A percentile compares a stretch with the other conserved stretches of the same genome.
Conservation (phyloP, 2,113 vertebrate species). For the Echinops telfairi region DNA sequence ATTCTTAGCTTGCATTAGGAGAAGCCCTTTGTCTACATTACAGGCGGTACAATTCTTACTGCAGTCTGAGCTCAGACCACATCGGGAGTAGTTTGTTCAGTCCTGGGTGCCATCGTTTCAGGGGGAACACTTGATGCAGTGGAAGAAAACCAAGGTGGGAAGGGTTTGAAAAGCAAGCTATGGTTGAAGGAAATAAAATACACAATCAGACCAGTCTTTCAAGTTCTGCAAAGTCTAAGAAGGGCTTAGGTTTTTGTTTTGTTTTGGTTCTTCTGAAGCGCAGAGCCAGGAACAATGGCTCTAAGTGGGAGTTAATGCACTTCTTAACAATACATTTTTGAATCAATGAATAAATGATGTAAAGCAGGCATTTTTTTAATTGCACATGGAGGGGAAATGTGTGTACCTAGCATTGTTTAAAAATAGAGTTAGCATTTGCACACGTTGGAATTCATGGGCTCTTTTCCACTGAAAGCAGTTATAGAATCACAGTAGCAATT, state of each 20-base stretch:
- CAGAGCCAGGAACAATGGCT: not conserved
- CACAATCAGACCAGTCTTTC: conserved; percentile 40
- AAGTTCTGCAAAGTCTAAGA: not conserved
- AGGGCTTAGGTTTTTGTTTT: not conserved
- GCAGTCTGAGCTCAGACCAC: conserved; percentile 44
- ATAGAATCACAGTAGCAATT: not conserved
- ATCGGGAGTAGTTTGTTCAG: conserved; percentile 56
- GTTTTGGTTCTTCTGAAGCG: not conserved
- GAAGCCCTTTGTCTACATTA: conserved; percentile 56
- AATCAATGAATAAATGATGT: conserved; percentile 21
- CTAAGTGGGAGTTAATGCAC: conserved; percentile 50
- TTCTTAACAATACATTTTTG: conserved; percentile 39
- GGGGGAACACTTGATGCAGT: conserved; percentile 49
- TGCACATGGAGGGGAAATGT: not conserved
- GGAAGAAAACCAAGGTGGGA: conserved; percentile 21
- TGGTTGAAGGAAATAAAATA: conserved; percentile 55
- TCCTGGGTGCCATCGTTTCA: conserved; percentile 60
- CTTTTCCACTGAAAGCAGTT: not conserved
- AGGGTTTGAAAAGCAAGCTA: conserved; percentile 44
- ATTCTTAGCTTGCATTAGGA: conserved; percentile 48
- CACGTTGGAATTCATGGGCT: not conserved
- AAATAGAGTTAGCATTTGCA: not conserved
- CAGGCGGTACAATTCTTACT: conserved; percentile 47
- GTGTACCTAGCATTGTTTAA: conserved; percentile 2
- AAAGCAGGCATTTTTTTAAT: not conserved